phyloP scores from a whole-genome alignment of 2,888 invertebrate species.

The Plagiodera versicolora region DNA sequence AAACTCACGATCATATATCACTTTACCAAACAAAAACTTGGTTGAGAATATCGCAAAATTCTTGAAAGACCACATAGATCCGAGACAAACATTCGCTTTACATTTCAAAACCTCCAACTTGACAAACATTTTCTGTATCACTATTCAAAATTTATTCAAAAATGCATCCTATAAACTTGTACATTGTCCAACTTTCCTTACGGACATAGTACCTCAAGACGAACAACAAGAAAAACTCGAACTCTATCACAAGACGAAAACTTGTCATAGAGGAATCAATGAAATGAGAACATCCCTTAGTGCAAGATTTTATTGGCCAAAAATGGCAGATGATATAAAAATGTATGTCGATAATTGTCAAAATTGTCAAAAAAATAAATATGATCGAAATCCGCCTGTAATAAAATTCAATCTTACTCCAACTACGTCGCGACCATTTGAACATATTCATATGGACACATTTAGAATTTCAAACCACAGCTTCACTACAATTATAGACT shows the following conservation, averaged over 20 bases:
- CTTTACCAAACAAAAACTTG: not conserved
- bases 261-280: slow-evolving; percentile 22
- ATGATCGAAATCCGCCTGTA: slow-evolving; percentile 30
- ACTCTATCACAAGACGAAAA: slow-evolving; percentile 19
- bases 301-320: slow-evolving; percentile 23
- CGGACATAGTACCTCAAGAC: not conserved
- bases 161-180: not conserved
- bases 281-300: slow-evolving; percentile 15
- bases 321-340: slow-evolving; percentile 18
- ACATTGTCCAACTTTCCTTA: not conserved
- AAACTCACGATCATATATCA: not conserved
- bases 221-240: slow-evolving; percentile 13
- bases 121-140: not conserved
- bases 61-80: not conserved
- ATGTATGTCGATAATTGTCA: slow-evolving; percentile 26
- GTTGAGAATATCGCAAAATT: not conserved
- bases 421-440: slow-evolving; percentile 33
- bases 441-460: slow-evolving; percentile 36
- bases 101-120: not conserved
- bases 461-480: too few relatives aligned
- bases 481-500: slow-evolving; percentile 26
- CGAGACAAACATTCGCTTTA: not conserved
- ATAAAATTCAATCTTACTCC: slow-evolving; percentile 33
- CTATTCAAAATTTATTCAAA: not conserved
- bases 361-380: slow-evolving; percentile 30